These are phyloP conservation scores for Apeira syringaria DNA, from an alignment of 2,888 invertebrate species.

Conservation along the genomic window DNA sequence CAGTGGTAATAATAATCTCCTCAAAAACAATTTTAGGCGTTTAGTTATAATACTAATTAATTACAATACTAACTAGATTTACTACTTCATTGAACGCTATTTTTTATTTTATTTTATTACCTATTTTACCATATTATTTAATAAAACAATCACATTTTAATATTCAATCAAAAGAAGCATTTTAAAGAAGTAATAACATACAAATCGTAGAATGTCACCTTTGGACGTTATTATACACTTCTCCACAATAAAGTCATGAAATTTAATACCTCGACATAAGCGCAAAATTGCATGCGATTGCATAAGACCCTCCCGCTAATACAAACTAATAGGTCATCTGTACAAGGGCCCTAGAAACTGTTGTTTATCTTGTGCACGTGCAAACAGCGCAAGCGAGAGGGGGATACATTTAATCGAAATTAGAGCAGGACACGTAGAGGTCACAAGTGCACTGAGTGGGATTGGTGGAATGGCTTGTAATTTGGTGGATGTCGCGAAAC, in stretches of 20 bases:
- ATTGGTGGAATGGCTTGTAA: conserved; percentile 36
- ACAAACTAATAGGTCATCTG: not conserved
- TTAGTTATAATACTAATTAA: no score
- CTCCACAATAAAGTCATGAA: not conserved
- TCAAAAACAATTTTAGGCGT: no score
- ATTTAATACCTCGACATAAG: not conserved
- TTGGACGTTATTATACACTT: not conserved
- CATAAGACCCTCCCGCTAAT: conserved; percentile 1
- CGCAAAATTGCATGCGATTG: conserved; percentile 1
- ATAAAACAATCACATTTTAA: no score
- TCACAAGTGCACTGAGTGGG: conserved; percentile 45
- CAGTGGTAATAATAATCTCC: no score
- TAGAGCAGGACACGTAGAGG: conserved; percentile 45
- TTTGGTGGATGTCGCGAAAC: conserved; percentile 43
- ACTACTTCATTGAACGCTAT: no score
- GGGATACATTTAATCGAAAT: conserved; percentile 30
- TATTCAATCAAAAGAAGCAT: no score
- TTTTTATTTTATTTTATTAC: no score
- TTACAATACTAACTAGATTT: no score
- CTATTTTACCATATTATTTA: no score
- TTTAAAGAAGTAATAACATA: no score
- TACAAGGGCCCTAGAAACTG: not conserved
- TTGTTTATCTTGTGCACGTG: not conserved
- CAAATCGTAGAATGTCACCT: no score
- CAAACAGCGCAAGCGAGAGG: conserved; percentile 23